Base-by-base conservation (phyloP, 2,888 invertebrate species). In the Buathra laborator region DNA sequence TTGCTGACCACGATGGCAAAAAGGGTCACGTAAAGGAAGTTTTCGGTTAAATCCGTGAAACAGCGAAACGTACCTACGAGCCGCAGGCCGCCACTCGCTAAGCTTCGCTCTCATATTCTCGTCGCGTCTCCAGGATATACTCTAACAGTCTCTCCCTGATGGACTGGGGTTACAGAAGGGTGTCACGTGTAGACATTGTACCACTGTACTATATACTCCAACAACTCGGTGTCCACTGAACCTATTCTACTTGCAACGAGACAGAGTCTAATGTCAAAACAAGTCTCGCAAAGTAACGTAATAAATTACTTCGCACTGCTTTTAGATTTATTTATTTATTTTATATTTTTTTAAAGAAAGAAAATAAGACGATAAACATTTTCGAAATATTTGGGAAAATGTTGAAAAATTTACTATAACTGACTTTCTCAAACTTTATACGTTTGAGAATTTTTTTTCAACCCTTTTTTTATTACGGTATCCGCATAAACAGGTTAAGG, bases 91-190 rank as follows among this genome's bases (percentile, higher is more conserved):
- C 64, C 68, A 70, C 70, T 70, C 51, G 88, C 87, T 89, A 87
- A 90, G 87, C 83, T 75, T 53, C 51, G 66, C 84, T 79, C 87
- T 88, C 88, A 89, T 88, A 91, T 91, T 90, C 90, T 80, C 56
- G 74, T 76, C 90, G 89, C 90, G 89, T 90, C 83, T 87, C 43
- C 84, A 86, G 88, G 86, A 90, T 89, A 89, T 89, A 88, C 86
- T 84, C 81, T 44, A 62, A 37, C 6, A 5, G 37, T 37, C 37
- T 37, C 37, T 37, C 74, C 75, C 48, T 82, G 76, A 83, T 83
- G 78, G 83, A 78, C 78, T 51, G 68, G 64, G 77, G 76, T 75
- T 78, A 83, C 83, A 77, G 72, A 48, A 79, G 64, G 64, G 72
- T 66, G 70, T 78, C 72, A 43, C 37, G 19, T 7, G 19, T 7